Evolutionary conservation across 2,888 invertebrate species (phyloP).

Genomic region (Therioaphis trifolii): DNA sequence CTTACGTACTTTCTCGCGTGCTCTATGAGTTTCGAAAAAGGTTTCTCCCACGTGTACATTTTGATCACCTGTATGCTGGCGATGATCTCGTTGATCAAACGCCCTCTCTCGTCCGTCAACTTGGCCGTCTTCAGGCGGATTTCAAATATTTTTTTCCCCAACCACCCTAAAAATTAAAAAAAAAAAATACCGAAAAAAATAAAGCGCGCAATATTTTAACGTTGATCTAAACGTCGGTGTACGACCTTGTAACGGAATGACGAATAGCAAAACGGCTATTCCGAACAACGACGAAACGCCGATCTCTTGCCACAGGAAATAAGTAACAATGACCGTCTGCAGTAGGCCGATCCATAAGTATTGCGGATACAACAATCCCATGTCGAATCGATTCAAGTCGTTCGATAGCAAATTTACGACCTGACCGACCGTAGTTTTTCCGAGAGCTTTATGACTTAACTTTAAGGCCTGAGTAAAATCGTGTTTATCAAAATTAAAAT

Average conservation of each 20-base stretch:
- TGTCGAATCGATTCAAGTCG: constrained; percentile 92
- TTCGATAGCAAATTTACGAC: constrained; percentile 82
- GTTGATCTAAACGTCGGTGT: background rate
- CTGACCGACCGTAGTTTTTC: constrained; percentile 82
- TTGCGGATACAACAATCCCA: constrained; percentile 87
- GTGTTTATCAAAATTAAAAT: no score
- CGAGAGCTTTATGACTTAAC: constrained; percentile 83
- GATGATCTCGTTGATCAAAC: constrained; percentile 91
- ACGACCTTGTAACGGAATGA: constrained; percentile 79
- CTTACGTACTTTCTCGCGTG: constrained; percentile 77
- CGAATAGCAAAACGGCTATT: constrained; percentile 77
- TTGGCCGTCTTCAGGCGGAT: constrained; percentile 82
- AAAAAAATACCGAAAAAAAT: no score
- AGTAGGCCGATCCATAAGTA: constrained; percentile 91
- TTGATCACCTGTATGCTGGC: constrained; percentile 88
- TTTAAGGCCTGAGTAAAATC: constrained; percentile 72
- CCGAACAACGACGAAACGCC: constrained; percentile 78
- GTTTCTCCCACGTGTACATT: constrained; percentile 92
- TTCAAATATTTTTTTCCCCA: constrained; percentile 82
- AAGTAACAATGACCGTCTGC: constrained; percentile 81
- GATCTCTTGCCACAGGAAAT: constrained; percentile 76
- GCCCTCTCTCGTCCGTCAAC: constrained; percentile 89
- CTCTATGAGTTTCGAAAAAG: constrained; percentile 80
- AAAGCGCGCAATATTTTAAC: background rate
- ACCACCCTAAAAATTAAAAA: constrained; percentile 74